Evolutionary conservation across 1,140 invertebrate genomes (phyloP), one percentile per base, ranked within the genome.

Genomic region (Drosophila sturtevanti): DNA sequence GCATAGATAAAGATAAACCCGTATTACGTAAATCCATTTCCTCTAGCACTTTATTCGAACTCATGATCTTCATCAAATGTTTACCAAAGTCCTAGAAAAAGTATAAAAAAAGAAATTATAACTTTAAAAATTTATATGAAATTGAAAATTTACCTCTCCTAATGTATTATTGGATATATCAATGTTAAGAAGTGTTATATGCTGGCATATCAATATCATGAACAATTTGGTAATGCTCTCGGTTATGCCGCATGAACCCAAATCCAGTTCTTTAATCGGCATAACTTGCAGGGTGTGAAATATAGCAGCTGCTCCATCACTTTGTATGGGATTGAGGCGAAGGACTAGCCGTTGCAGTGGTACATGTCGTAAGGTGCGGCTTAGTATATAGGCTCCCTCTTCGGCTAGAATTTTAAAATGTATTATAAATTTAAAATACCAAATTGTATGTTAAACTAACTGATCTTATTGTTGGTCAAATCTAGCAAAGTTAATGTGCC

Each of bases 391-490:
- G n/a, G 91, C 90, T n/a, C 89, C 85, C n/a, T 92, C 90, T 24
- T 90, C 87, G 1, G 89, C 91, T 92, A 51, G 2, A 35, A 31
- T 18, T n/a, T 48, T 0, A 0, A 2, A 48, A 11, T 21, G 3
- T n/a, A 3, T 4, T 21, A 16, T 11, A 11, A 48, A 48, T 38
- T 7, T 48, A 16, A 14, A 14, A 48, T 21, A 48, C 10, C 41
- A 18, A 9, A 11, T 10, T 38, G 0, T 31, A 7, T 7, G n/a
- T 22, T 4, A 0, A 1, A 11, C 85, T 48, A 44, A 92, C 92
- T 79, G 6, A 92, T 92, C 63, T 78, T 80, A 66, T 92, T 92
- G 64, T 92, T 92, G 16, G 81, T 90, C 58, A 92, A 67, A 58
- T 92, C 81, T 1, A 92, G 76, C 4, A 74, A 44, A 9, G 80